Percentiles rank a stretch among this genome's conserved stretches.
Evolutionary conservation across 2,797 vertebrate genomes (phyloP).

Genomic region (Anas flavirostris): DNA sequence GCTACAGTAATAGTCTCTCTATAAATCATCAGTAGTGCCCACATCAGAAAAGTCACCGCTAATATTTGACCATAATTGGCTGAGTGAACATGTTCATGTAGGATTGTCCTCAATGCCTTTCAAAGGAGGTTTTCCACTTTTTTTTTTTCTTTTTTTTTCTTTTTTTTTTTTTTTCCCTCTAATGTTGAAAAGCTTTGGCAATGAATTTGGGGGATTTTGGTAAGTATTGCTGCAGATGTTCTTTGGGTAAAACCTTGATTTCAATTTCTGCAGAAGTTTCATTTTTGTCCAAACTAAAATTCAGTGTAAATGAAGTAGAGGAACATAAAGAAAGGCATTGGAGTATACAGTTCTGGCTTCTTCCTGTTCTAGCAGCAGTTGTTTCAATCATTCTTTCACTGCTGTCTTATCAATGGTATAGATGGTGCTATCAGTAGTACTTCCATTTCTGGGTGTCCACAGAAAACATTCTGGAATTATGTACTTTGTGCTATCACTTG

Average conservation of each 20-base stretch:
- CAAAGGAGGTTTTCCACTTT: neutral
- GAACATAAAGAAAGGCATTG: neutral
- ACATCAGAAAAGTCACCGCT: slow-evolving; percentile 36
- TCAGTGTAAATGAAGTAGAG: neutral
- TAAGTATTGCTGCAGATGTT: neutral
- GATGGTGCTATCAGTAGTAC: neutral
- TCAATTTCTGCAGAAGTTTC: neutral
- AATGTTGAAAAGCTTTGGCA: neutral
- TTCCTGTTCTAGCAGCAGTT: neutral
- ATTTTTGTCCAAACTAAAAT: neutral
- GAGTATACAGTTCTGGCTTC: neutral
- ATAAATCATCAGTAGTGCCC: slow-evolving; percentile 46
- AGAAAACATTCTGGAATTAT: neutral
- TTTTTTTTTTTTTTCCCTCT: neutral
- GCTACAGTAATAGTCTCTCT: slow-evolving; percentile 21
- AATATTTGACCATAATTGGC: slow-evolving; percentile 53
- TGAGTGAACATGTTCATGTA: neutral
- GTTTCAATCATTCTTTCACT: neutral
- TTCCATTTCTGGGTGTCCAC: neutral
- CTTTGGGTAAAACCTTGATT: neutral
- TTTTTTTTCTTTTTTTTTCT: neutral
- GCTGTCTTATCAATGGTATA: neutral
- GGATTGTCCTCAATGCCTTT: neutral
- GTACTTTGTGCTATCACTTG: neutral
- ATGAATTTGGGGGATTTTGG: neutral